phyloP scores from a whole-genome alignment of 2,888 invertebrate species.

The Ophion ellenae region DNA sequence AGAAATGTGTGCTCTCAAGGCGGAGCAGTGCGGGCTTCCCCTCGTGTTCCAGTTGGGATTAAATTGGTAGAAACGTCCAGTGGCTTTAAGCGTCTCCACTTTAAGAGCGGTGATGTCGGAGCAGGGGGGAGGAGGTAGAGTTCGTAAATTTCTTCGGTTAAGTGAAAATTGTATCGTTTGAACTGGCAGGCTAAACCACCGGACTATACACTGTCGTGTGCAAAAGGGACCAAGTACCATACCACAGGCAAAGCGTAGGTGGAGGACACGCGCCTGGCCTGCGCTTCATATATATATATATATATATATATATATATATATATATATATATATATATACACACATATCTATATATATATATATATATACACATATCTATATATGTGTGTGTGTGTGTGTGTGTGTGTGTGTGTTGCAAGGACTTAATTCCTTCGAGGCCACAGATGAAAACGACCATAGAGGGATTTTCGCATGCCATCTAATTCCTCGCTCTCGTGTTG shows the following conservation, averaged over 20 bases:
- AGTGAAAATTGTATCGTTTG: slow-evolving; percentile 55
- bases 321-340: too few species aligned
- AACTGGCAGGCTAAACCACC: slow-evolving; percentile 44
- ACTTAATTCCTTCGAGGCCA: slow-evolving; percentile 64
- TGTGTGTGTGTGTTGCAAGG: not conserved
- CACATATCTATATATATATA: too few species aligned
- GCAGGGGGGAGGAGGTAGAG: not conserved
- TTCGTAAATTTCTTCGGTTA: slow-evolving; percentile 46
- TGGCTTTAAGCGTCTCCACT: slow-evolving; percentile 2
- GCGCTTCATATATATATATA: not conserved
- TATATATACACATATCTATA: not conserved
- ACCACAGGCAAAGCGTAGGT: not conserved
- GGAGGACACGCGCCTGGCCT: slow-evolving; percentile 1
- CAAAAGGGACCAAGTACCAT: not conserved
- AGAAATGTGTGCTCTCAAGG: not conserved
- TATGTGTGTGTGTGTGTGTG: too few species aligned
- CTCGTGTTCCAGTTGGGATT: slow-evolving; percentile 17
- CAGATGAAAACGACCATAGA: slow-evolving; percentile 63
- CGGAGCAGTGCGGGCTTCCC: slow-evolving; percentile 9
- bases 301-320: too few species aligned
- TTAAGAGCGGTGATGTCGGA: not conserved
- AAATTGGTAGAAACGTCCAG: slow-evolving; percentile 19
- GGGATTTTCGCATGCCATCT: slow-evolving; percentile 70
- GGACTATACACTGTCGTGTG: slow-evolving; percentile 5
- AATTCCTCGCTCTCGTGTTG: slow-evolving; percentile 68